These are phyloP conservation scores for Syrista parreyssii DNA, from an alignment of 2,888 invertebrate genomes.

Conservation along the genomic window DNA sequence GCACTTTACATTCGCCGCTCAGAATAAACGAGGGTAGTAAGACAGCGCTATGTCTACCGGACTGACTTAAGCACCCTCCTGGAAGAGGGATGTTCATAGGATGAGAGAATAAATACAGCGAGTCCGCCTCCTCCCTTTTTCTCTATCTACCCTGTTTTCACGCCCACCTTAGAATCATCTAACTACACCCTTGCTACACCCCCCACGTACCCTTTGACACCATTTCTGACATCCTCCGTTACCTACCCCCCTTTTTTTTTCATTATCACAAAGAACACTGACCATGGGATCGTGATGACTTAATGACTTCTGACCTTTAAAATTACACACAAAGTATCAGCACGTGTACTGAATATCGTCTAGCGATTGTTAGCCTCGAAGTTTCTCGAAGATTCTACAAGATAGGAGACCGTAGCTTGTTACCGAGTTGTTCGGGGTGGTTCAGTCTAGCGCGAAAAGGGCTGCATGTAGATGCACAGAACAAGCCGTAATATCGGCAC, in stretches of 20 bases:
- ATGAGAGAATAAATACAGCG: not conserved
- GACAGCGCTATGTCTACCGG: not conserved
- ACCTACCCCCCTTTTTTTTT: not conserved
- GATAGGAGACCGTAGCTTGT: not conserved
- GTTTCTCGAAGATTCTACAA: not conserved
- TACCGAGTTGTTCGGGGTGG: not conserved
- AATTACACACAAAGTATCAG: not conserved
- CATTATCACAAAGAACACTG: not conserved
- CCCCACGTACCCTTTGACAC: not conserved
- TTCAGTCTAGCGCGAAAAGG: constrained; percentile 3
- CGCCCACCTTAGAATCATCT: not conserved
- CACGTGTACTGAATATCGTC: not conserved
- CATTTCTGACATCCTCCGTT: not conserved
- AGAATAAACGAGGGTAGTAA: constrained; percentile 4
- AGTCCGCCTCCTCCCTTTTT: not conserved
- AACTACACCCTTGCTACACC: not conserved
- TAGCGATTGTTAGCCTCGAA: not conserved
- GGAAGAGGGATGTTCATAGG: not conserved
- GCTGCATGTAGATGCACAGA: constrained; percentile 12
- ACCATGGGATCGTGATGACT: not conserved
- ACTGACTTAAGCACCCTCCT: not conserved
- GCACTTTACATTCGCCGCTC: constrained; percentile 41
- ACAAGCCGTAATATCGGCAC: constrained; percentile 23
- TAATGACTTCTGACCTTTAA: not conserved
- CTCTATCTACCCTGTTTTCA: not conserved